Conservation (phyloP, 2,797 vertebrate genomes). For the Schizopygopsis pylzovi region DNA sequence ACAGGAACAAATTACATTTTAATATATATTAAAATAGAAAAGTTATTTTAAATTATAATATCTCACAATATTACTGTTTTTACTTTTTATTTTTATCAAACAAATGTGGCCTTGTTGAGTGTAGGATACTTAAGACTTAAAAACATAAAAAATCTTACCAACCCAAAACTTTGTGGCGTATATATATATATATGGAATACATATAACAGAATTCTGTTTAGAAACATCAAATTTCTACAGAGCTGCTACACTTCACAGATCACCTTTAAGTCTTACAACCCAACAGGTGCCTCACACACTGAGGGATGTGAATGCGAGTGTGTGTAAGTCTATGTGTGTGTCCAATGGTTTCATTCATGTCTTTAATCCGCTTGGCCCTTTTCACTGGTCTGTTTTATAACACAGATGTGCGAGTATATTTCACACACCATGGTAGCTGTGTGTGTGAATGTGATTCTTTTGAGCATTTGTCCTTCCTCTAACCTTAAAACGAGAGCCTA, state of each 20-base stretch:
- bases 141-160: not conserved
- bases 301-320: constrained; percentile 21
- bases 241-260: constrained; percentile 1
- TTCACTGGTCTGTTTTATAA: constrained; percentile 47
- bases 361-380: constrained; percentile 28
- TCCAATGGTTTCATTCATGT: constrained; percentile 41
- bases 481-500: constrained; percentile 50
- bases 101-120: not conserved
- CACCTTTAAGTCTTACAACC: constrained; percentile 5
- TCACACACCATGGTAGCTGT: not conserved
- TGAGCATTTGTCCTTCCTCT: constrained; percentile 46
- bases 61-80: not conserved
- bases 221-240: not conserved
- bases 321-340: constrained; percentile 8
- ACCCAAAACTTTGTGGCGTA: not conserved
- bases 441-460: constrained; percentile 40
- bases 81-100: not conserved
- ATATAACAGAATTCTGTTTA: not conserved
- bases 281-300: constrained; percentile 15
- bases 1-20: not conserved
- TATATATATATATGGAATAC: not conserved
- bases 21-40: not conserved
- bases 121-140: not conserved
- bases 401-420: constrained; percentile 25
- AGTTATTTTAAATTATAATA: not conserved